Base-by-base conservation (phyloP, 2,888 invertebrate genomes). In the Noctua janthe region DNA sequence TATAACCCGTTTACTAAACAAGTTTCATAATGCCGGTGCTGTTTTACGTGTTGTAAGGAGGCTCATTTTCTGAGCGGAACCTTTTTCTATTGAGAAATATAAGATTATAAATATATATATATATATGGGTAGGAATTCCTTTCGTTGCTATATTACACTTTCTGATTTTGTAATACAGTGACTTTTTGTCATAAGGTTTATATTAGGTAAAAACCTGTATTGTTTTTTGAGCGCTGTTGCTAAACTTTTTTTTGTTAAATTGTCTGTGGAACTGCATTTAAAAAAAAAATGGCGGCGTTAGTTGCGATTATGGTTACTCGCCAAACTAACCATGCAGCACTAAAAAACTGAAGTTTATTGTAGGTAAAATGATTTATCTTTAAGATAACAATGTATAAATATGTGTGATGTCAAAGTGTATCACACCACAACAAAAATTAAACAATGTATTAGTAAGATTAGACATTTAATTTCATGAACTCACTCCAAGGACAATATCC, bases 401-500 rank as follows among this genome's bases (percentile, higher is more conserved):
- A 49, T 56, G 39, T 43, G 23, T 29, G 17, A 13, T 7, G 23
- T 39, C 69, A 69, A 23, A 7, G 5, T 56, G 47, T 71, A 71
- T n/a, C 47, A 3, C n/a, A 8, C 6, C 10, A 13, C 1, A 15
- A 67, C 8, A 49, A 71, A 66, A 83, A 56, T 39, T 15, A 84
- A 74, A 78, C 49, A 51, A 76, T 54, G 67, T 7, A 39, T 17
- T 6, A 72, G 13, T 71, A 69, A 49, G 43, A 76, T 54, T 56
- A 77, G 2, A 49, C 23, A 49, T 87, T 76, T 80, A 89, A 75
- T 74, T 85, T 81, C 74, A 89, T 81, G 74, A 90, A 90, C 2
- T 90, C 84, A 69, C 66, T 84, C 96, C 96, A 96, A 0, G 86
- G 88, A 86, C 95, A 96, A 80, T 91, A 94, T 0, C 94, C 95